Conservation (phyloP, 2,888 invertebrate species). For the Herminia tarsipennalis region DNA sequence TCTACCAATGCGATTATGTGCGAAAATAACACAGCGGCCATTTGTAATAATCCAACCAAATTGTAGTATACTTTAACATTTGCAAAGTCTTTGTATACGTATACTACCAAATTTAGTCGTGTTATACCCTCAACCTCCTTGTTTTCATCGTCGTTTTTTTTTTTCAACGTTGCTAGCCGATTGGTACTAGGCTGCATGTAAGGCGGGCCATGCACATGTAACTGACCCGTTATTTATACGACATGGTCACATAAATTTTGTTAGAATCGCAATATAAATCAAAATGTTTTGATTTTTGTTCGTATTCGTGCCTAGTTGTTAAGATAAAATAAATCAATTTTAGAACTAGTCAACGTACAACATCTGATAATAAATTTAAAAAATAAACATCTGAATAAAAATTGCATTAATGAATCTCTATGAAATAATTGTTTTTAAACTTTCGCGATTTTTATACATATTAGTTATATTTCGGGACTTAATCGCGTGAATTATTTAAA, state of each 20-base stretch:
- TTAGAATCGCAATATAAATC: background rate
- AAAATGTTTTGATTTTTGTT: background rate
- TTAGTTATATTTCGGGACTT: no score
- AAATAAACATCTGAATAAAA: no score
- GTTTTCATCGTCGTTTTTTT: constrained; percentile 74
- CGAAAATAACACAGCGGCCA: constrained; percentile 54
- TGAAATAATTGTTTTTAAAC: no score
- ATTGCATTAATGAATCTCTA: no score
- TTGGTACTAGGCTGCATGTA: constrained; percentile 58
- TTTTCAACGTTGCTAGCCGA: constrained; percentile 62
- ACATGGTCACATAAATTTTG: background rate
- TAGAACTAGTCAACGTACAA: no score
- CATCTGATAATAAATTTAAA: no score
- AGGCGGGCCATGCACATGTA: constrained; percentile 51
- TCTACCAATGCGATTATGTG: constrained; percentile 20
- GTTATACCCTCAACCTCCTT: constrained; percentile 69
- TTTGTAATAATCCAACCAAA: constrained; percentile 42
- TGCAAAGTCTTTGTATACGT: constrained; percentile 61
- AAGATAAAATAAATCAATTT: no score
- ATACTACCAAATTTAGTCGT: constrained; percentile 55
- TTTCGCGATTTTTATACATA: no score
- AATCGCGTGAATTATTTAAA: no score
- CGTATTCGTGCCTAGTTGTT: no score
- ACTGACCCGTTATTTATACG: background rate
- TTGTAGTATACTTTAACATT: constrained; percentile 37